These are phyloP conservation scores for Clupea harengus DNA, from an alignment of 2,113 vertebrate species.

Conservation along the genomic window DNA sequence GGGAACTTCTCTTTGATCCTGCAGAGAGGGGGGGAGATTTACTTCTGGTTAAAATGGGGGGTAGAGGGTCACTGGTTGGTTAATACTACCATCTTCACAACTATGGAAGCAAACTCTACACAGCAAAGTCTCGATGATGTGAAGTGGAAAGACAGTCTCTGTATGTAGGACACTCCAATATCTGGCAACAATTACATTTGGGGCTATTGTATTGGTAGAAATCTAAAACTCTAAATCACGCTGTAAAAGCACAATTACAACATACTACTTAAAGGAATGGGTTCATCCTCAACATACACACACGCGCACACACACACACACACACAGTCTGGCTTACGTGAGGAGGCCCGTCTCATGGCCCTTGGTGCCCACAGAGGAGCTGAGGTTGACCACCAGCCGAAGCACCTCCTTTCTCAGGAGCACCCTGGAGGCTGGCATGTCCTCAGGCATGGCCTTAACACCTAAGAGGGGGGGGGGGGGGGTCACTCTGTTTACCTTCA, in stretches of 20 bases:
- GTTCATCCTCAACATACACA: no score
- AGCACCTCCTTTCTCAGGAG: constrained; percentile 82
- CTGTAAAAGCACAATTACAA: not conserved
- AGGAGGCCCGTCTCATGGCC: constrained; percentile 83
- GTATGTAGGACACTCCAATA: no score
- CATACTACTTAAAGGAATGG: not conserved
- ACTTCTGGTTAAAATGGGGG: not conserved
- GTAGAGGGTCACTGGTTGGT: no score
- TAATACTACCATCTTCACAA: no score
- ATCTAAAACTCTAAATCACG: not conserved
- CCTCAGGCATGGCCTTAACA: constrained; percentile 81
- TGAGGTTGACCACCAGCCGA: constrained; percentile 82
- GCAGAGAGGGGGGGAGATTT: constrained; percentile 25
- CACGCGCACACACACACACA: not conserved
- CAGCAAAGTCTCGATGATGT: no score
- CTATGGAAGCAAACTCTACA: no score
- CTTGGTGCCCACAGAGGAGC: constrained; percentile 85
- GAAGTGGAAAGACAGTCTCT: no score
- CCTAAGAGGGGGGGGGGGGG: constrained; percentile 53
- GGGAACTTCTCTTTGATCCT: constrained; percentile 89
- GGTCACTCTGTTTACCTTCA: not conserved
- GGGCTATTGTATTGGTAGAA: not conserved
- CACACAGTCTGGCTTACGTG: constrained; percentile 72
- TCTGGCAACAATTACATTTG: no score
- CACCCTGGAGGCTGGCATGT: constrained; percentile 80